Base-by-base conservation (phyloP, 1,140 invertebrate species). In the Cardiocondyla obscurior region DNA sequence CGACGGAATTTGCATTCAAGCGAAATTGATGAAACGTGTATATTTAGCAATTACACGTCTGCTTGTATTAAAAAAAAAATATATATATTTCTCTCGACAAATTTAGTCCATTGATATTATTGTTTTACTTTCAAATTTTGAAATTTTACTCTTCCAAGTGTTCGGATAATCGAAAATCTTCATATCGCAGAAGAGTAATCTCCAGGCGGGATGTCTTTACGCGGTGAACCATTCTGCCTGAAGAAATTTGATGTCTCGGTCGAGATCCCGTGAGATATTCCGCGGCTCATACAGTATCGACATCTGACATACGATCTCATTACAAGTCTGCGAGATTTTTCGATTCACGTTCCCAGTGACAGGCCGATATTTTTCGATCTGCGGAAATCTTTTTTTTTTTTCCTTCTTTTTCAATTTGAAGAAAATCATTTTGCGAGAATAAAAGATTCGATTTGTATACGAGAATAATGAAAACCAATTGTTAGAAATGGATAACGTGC, bases 1-100 rank as follows among this genome's bases (percentile, higher is more conserved):
- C 22, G 65, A 2, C n/a, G 25, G 14, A 30, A 86, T 85, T 86
- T 82, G 62, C 85, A 82, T 85, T 64, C 49, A 16, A 16, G 28
- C 19, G n/a, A 55, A 73, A 81, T 83, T 36, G 19, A 14, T n/a
- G 25, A 22, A 7, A n/a, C 16, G 30, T 22, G 25, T 8, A 46
- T 51, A 62, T 73, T 39, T 58, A 73, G 69, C 22, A 67, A 57
- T 57, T 25, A 22, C 10, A 3, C 14, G 2, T 57, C 12, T 30
- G 5, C 1, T 57, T 62, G 25, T 12, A 67, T 49, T 67, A 51
- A 12, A 30, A 69, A 49, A 33, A n/a, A n/a, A n/a, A n/a, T n/a
- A n/a, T n/a, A 51, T 57, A 10, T 25, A 57, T 25, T 2, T 57
- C 22, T 44, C 44, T 30, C 0, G 16, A 44, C 19, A 12, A 2